These are phyloP conservation scores for Acestrorhynchus altus DNA, from an alignment of 2,797 vertebrate species.

Conservation along the genomic window DNA sequence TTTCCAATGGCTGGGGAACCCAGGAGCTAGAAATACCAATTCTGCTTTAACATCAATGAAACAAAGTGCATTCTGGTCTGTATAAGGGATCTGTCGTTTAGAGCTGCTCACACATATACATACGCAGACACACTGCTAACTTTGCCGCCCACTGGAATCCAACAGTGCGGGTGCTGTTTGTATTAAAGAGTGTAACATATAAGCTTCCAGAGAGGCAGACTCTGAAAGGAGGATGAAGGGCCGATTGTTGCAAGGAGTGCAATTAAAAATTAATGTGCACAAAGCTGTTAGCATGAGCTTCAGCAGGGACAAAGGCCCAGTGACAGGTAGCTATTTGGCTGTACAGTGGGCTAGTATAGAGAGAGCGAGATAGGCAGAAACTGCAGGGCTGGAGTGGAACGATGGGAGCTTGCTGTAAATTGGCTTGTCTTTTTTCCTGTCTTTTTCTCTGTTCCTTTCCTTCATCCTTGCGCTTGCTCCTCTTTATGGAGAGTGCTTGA, in stretches of 20 bases:
- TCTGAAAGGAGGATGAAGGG: conserved; percentile 62
- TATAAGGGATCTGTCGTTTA: not conserved
- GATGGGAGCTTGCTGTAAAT: conserved; percentile 54
- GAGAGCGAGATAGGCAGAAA: conserved; percentile 52
- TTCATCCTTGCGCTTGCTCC: conserved; percentile 44
- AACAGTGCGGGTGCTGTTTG: conserved; percentile 29
- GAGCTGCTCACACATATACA: not conserved
- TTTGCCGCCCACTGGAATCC: conserved; percentile 10
- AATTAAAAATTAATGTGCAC: conserved; percentile 69
- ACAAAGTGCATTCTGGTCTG: not conserved
- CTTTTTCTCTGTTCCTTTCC: not conserved
- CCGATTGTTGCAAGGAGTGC: conserved; percentile 62
- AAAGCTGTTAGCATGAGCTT: conserved; percentile 64
- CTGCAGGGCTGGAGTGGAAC: conserved; percentile 47
- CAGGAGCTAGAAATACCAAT: too few relatives aligned
- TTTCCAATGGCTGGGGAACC: too few relatives aligned
- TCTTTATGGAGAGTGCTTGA: conserved; percentile 51
- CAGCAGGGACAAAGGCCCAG: conserved; percentile 61
- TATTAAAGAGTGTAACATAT: conserved; percentile 43
- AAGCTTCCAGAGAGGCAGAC: conserved; percentile 56
- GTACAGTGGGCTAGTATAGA: conserved; percentile 58
- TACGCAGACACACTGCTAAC: not conserved
- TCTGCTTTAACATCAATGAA: not conserved
- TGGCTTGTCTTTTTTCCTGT: conserved; percentile 8
- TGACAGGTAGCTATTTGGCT: conserved; percentile 71